phyloP scores from a whole-genome alignment of 2,113 vertebrate genomes.

The Oceanodroma tethys region DNA sequence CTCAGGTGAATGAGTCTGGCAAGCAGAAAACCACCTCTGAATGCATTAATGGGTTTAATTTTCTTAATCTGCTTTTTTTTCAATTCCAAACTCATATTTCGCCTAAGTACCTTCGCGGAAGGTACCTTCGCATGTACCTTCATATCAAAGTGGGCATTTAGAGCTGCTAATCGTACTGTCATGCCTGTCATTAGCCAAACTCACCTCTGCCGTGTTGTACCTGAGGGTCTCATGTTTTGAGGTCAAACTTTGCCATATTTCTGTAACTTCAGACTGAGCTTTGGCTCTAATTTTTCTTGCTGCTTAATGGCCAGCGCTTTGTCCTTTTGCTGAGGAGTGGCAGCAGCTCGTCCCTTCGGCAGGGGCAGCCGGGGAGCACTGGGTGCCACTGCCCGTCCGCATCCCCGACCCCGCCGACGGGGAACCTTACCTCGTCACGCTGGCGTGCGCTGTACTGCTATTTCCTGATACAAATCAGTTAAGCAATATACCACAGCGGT shows the following conservation, averaged over 20 bases:
- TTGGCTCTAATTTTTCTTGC: not conserved
- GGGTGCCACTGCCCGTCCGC: not conserved
- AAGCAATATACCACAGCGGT: fast-evolving
- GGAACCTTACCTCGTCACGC: not conserved
- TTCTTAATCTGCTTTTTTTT: not conserved
- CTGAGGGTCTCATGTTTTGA: not conserved
- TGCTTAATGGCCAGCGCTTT: fast-evolving
- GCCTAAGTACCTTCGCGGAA: too few species aligned
- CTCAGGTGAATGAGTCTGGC: not conserved
- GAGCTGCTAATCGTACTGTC: not conserved
- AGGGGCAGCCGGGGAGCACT: not conserved
- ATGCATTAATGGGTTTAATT: not conserved
- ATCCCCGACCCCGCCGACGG: fast-evolving
- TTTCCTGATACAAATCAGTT: not conserved
- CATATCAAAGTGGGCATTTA: not conserved
- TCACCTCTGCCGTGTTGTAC: fast-evolving
- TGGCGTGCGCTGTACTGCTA: fast-evolving
- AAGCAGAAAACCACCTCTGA: not conserved
- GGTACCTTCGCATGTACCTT: too few species aligned
- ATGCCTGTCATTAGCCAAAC: not conserved
- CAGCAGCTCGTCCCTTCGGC: not conserved
- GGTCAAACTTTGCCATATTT: not conserved
- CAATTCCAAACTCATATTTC: not conserved
- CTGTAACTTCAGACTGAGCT: not conserved
- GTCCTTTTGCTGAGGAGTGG: not conserved